phyloP scores from a whole-genome alignment of 2,797 vertebrate species.

The Chloroceryle amazona region DNA sequence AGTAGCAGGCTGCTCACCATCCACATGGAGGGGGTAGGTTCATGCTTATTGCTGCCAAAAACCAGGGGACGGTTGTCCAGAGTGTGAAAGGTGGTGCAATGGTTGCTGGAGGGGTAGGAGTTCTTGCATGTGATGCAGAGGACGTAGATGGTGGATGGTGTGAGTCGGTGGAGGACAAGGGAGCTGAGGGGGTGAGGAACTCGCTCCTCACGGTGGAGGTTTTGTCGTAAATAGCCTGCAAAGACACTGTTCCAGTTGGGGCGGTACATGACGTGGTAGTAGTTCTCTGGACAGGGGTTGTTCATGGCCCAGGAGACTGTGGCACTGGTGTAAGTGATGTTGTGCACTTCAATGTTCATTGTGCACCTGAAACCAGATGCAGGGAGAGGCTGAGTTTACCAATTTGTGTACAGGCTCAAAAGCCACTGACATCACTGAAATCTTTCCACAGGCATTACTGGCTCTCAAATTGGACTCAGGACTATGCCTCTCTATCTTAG shows the following conservation, averaged over 20 bases:
- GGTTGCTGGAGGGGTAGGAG: slow-evolving; percentile 74
- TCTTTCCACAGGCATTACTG: neutral
- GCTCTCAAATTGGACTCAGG: neutral
- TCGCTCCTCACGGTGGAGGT: slow-evolving; percentile 77
- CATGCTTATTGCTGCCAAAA: slow-evolving; percentile 47
- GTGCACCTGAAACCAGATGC: slow-evolving; percentile 68
- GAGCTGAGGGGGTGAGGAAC: slow-evolving; percentile 77
- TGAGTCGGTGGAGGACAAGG: slow-evolving; percentile 71
- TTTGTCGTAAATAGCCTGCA: slow-evolving; percentile 72
- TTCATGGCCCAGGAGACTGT: slow-evolving; percentile 74
- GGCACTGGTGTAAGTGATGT: slow-evolving; percentile 77
- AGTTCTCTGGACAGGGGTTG: slow-evolving; percentile 79
- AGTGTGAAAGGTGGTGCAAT: slow-evolving; percentile 82
- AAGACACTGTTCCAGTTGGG: slow-evolving; percentile 82
- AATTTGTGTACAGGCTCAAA: fast-evolving
- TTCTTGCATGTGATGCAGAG: slow-evolving; percentile 80
- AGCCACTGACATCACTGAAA: neutral
- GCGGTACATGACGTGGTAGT: slow-evolving; percentile 81
- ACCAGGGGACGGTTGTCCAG: slow-evolving; percentile 67
- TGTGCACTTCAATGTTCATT: slow-evolving; percentile 82
- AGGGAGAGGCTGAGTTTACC: slow-evolving; percentile 11
- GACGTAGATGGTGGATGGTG: slow-evolving; percentile 77
- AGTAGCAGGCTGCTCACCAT: slow-evolving; percentile 79
- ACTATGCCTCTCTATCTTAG: neutral
- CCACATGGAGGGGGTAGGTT: slow-evolving; percentile 76